A percentile compares a stretch with the other conserved stretches of the same genome.
Evolutionary conservation across 2,888 invertebrate genomes (phyloP).

Genomic region (Ametastegia equiseti): DNA sequence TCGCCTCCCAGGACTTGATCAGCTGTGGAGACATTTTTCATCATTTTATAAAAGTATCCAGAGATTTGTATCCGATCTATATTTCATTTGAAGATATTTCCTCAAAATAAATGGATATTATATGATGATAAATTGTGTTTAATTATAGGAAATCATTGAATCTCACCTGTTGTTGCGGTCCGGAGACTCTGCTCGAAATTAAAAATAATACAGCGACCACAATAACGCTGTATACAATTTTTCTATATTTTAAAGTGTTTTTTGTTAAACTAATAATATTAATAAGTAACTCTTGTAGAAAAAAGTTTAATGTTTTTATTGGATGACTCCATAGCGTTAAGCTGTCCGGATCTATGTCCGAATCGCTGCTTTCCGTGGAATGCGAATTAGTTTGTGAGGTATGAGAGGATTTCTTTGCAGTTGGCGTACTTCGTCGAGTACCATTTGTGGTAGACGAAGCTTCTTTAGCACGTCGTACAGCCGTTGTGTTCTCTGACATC

Average conservation of each 20-base stretch:
- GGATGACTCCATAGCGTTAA: conserved; percentile 73
- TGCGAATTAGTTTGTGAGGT: conserved; percentile 21
- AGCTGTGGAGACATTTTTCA: conserved; percentile 59
- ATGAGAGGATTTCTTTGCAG: conserved; percentile 27
- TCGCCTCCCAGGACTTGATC: conserved; percentile 71
- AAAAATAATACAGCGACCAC: conserved; percentile 68
- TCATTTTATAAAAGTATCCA: neutral
- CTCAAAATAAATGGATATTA: neutral
- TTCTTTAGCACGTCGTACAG: conserved; percentile 69
- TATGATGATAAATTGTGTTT: no score
- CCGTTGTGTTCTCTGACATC: conserved; percentile 68
- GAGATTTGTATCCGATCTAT: neutral
- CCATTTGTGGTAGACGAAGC: conserved; percentile 62
- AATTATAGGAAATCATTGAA: no score
- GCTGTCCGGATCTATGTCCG: conserved; percentile 67
- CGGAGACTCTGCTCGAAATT: conserved; percentile 67
- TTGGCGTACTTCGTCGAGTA: conserved; percentile 56
- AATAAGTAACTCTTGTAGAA: conserved; percentile 71
- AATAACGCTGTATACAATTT: conserved; percentile 68
- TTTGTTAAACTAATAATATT: conserved; percentile 68
- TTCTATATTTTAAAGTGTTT: conserved; percentile 69
- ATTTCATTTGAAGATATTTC: neutral
- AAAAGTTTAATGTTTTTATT: conserved; percentile 71
- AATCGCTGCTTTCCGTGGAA: conserved; percentile 51
- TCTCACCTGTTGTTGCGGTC: conserved; percentile 72